Evolutionary conservation across 2,888 invertebrate species (phyloP), one percentile per base, ranked within the genome.

Genomic region (Cancer borealis): DNA sequence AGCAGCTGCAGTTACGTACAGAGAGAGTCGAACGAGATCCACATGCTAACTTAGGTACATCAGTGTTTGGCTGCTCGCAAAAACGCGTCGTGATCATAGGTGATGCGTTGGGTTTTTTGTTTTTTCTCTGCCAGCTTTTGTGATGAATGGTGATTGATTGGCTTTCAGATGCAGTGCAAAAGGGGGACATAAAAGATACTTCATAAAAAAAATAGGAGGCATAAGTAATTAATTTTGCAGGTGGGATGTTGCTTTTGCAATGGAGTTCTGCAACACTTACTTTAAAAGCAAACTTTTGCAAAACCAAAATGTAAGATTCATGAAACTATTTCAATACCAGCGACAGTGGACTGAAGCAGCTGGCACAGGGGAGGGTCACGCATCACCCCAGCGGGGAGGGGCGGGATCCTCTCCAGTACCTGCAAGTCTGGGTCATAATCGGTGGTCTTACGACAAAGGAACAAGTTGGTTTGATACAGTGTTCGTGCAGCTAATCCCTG

Each of bases 1-100:
- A 94, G 92, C 92, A 93, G 92, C 66, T 94, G 89, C 94, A 92
- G 89, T 94, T 91, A 94, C 94, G 92, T 92, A 92, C 92, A 94
- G 89, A 60, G 91, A 91, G 91, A 91, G 91, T 60, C 26, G 79
- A 79, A 92, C 91, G 93, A 93, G 91, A 91, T 91, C 93, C 93
- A 93, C 93, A 91, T 91, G 91, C 60, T 89, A 93, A 93, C 93
- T 93, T 88, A 93, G 93, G 93, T 93, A 89, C 87, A 89, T 73
- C 30, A 47, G 89, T 89, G 93, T 73, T 93, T 89, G 93, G 92
- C 92, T 92, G 92, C 87, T 92, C 92, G 46, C 49, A 46, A 45
- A n/a, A 88, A 60, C 66, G 66, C 88, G 60, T 60, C 88, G 88
- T 92, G 88, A 88, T 92, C 84, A 92, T 92, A 66, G 87, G 26